Conservation (phyloP, 2,888 invertebrate genomes). For the Oxystoma pomonae region DNA sequence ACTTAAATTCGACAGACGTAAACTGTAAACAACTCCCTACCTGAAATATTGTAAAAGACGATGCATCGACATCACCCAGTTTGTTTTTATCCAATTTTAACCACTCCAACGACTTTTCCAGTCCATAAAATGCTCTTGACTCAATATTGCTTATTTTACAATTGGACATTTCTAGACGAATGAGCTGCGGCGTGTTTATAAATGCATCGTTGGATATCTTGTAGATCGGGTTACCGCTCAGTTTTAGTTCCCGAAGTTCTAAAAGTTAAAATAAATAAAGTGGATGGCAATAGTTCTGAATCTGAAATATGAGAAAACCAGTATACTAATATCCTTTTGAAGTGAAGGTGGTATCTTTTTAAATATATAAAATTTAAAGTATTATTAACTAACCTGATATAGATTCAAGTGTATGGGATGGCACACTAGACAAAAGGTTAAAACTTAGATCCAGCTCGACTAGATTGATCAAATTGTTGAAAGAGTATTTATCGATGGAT, state of each 20-base stretch:
- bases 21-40: too few species aligned
- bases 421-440: constrained; percentile 64
- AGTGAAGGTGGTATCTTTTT: too few species aligned
- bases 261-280: too few species aligned
- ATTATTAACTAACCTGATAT: constrained; percentile 50
- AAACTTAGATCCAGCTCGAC: constrained; percentile 78
- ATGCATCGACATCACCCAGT: constrained; percentile 61
- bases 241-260: constrained; percentile 70
- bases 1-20: too few species aligned
- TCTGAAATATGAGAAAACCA: too few species aligned
- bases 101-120: constrained; percentile 70
- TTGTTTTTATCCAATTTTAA: constrained; percentile 74
- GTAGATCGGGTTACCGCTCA: constrained; percentile 71
- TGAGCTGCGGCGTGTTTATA: constrained; percentile 60
- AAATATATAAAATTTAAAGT: too few species aligned
- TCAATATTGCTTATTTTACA: constrained; percentile 69
- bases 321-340: too few species aligned
- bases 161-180: constrained; percentile 67
- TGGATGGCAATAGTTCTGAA: too few species aligned
- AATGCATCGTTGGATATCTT: constrained; percentile 69
- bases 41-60: constrained; percentile 64
- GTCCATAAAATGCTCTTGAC: constrained; percentile 65
- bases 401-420: constrained; percentile 68
- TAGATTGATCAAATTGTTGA: constrained; percentile 73
- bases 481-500: constrained; percentile 66